phyloP scores from a whole-genome alignment of 53 echinoderm and acorn worm genomes.

The Pentamera pediparva region DNA sequence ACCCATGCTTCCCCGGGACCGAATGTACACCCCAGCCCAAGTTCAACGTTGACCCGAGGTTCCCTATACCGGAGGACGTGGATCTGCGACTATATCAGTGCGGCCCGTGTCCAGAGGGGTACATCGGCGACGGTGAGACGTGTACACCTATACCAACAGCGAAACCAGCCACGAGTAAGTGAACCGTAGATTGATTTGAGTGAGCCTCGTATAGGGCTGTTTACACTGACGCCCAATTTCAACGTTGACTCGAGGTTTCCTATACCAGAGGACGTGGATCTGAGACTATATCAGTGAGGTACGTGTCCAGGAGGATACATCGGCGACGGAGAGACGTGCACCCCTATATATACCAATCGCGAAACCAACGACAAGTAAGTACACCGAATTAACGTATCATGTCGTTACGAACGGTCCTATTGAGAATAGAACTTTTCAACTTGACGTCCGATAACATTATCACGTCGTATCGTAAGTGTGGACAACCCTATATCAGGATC shows the following conservation, averaged over 20 bases:
- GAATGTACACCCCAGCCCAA: slow-evolving; percentile 28
- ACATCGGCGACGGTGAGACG: slow-evolving; percentile 52
- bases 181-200: too few relatives aligned
- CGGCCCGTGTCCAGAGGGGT: slow-evolving; percentile 53
- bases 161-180: too few relatives aligned
- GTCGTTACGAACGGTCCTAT: too few relatives aligned
- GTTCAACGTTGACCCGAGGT: slow-evolving; percentile 8
- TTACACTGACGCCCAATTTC: slow-evolving; percentile 11
- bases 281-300: slow-evolving; percentile 50
- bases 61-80: background rate
- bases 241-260: slow-evolving; percentile 4
- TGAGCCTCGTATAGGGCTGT: too few relatives aligned
- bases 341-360: too few relatives aligned
- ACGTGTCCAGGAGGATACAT: slow-evolving; percentile 47
- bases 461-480: too few relatives aligned
- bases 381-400: too few relatives aligned
- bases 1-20: slow-evolving; percentile 47
- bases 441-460: too few relatives aligned
- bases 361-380: too few relatives aligned
- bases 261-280: background rate
- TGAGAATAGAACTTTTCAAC: too few relatives aligned
- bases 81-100: slow-evolving; percentile 43
- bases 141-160: slow-evolving; percentile 33
- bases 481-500: too few relatives aligned
- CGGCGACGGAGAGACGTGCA: slow-evolving; percentile 61